Base-by-base conservation (phyloP, 2,113 vertebrate species). In the Seriola rivoliana region DNA sequence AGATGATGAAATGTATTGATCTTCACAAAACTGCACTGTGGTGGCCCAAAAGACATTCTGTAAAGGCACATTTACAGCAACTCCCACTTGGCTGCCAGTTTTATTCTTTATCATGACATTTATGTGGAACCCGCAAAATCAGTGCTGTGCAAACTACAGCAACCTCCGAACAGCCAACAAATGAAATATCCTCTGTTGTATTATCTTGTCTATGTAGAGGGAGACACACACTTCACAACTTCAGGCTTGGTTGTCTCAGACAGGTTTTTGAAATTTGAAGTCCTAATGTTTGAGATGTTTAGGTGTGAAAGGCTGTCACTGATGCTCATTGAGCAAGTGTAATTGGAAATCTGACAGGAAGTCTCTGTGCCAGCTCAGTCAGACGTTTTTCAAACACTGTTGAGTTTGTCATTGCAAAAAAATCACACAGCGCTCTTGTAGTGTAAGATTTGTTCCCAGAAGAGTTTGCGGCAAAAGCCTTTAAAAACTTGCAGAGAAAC, bases 331-430 rank as follows among this genome's bases (percentile, higher is more conserved):
- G 25, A 75, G 65, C 5, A 2, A 38, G 8, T 66, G 42, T 62
- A 44, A 70, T 36, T 42, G 52, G 48, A 81, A 78, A 81, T 63
- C 25, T 59, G 66, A 71, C n/a, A 71, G 21, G 10, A 69, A 48
- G 13, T 32, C 23, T 82, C 77, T 69, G 17, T 19, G 13, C 50
- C 10, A 66, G 72, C 48, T 69, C 59, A 75, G 29, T 63, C 48
- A 62, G 36, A 84, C 16, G 16, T 44, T 79, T 25, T 63, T 63
- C 7, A 11, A 59, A 82, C 46, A 25, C 19, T 11, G 23, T 69
- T 62, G 60, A 63, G 59, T 71, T 62, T 81, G 62, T 79, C 55
- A 13, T 17, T 48, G 68, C 50, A 60, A 81, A 60, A 81, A 78
- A 78, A 74, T 54, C 52, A 60, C 7, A 32, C 16, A 34, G 52